Evolutionary conservation across 2,888 invertebrate genomes (phyloP).

Genomic region (Marasmarcha lunaedactyla): DNA sequence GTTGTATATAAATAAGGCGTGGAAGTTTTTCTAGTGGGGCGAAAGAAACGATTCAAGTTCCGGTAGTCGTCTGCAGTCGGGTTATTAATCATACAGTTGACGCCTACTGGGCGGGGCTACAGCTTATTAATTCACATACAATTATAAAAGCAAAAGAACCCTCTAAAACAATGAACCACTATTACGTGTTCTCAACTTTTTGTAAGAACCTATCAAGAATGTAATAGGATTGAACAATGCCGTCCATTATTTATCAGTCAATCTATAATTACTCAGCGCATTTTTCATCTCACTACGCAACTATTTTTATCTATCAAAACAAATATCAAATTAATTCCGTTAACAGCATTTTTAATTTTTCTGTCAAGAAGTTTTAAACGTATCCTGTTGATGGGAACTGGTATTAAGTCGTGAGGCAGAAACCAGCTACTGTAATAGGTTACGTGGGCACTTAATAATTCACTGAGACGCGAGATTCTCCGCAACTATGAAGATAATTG

Average conservation of each 20-base stretch:
- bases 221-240: too few relatives aligned
- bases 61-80: slow-evolving; percentile 47
- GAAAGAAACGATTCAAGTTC: slow-evolving; percentile 30
- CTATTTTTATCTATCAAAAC: too few relatives aligned
- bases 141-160: slow-evolving; percentile 38
- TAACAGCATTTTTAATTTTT: too few relatives aligned
- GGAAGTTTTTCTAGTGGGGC: slow-evolving; percentile 31
- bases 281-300: too few relatives aligned
- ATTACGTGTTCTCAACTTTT: slow-evolving; percentile 5
- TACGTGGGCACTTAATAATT: slow-evolving; percentile 39
- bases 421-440: slow-evolving; percentile 41
- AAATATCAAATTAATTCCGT: too few relatives aligned
- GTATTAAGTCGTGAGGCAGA: too few relatives aligned
- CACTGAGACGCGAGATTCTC: slow-evolving; percentile 42
- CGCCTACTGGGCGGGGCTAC: slow-evolving; percentile 61
- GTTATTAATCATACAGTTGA: slow-evolving; percentile 56
- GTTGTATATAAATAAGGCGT: slow-evolving; percentile 29
- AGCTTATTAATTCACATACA: slow-evolving; percentile 58
- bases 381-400: too few relatives aligned
- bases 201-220: too few relatives aligned
- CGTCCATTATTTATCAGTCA: too few relatives aligned
- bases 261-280: too few relatives aligned
- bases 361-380: too few relatives aligned
- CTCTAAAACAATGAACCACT: slow-evolving; percentile 28
- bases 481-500: slow-evolving; percentile 47